These are phyloP conservation scores for Mylabris phalerata DNA, from an alignment of 1,140 invertebrate species.

Conservation along the genomic window DNA sequence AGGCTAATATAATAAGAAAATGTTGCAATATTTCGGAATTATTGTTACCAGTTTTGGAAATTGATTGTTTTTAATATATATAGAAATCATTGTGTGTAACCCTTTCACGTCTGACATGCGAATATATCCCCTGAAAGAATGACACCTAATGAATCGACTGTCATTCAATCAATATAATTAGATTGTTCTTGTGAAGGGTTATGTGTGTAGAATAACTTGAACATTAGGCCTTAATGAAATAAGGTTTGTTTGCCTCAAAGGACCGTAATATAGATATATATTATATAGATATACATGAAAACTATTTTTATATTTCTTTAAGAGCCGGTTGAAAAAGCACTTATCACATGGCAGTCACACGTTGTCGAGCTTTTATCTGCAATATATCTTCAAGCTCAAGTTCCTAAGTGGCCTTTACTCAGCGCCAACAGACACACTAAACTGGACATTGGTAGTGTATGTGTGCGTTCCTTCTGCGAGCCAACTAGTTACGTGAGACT, in stretches of 20 bases:
- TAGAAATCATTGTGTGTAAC: slow-evolving; percentile 14
- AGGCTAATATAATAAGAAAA: too few relatives aligned
- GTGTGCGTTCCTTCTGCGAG: slow-evolving; percentile 1
- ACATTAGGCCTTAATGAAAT: slow-evolving; percentile 39
- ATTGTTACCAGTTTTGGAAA: too few relatives aligned
- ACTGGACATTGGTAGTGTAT: slow-evolving; percentile 7
- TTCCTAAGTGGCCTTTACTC: slow-evolving; percentile 16
- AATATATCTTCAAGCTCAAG: slow-evolving; percentile 15
- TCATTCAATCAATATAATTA: slow-evolving; percentile 45
- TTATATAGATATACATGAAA: too few relatives aligned
- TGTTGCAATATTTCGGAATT: too few relatives aligned
- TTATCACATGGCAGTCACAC: slow-evolving; percentile 11
- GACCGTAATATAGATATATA: slow-evolving; percentile 5
- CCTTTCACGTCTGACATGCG: slow-evolving; percentile 26
- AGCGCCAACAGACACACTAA: slow-evolving; percentile 5
- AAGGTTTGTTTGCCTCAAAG: slow-evolving; percentile 33
- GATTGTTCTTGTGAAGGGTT: slow-evolving; percentile 41
- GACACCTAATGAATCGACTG: slow-evolving; percentile 44
- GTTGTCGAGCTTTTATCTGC: slow-evolving; percentile 16
- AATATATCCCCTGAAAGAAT: slow-evolving; percentile 31
- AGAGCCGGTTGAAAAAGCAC: not conserved
- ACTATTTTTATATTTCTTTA: too few relatives aligned
- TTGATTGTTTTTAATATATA: too few relatives aligned
- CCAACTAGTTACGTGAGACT: slow-evolving; percentile 15
- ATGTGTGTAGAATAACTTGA: slow-evolving; percentile 39